Conservation (phyloP, 2,113 vertebrate genomes). For the Petrocephalus zakoni region DNA sequence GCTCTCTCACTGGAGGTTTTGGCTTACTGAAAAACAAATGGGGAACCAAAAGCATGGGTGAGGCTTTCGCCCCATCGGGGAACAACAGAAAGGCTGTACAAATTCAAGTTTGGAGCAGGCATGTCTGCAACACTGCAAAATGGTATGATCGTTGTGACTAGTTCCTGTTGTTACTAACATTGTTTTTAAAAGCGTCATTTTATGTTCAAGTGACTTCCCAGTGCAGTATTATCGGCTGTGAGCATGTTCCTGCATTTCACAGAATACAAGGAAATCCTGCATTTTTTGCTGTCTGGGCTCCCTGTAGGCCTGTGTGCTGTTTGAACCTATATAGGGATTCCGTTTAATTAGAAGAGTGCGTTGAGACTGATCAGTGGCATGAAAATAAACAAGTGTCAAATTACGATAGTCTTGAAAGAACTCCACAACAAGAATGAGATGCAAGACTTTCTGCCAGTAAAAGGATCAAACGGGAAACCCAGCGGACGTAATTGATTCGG, state of each 20-base stretch:
- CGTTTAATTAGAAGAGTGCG: slow-evolving; percentile 1
- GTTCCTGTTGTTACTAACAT: neutral
- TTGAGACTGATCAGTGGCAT: neutral
- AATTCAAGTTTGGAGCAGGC: neutral
- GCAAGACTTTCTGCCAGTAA: neutral
- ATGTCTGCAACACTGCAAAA: neutral
- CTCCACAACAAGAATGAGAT: neutral
- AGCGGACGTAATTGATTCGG: neutral
- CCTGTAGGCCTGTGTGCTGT: neutral
- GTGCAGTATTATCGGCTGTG: neutral
- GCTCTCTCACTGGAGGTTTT: neutral
- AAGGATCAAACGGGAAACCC: neutral
- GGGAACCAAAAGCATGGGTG: neutral
- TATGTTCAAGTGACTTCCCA: neutral
- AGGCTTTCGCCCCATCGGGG: neutral
- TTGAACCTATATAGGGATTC: neutral
- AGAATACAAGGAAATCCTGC: neutral
- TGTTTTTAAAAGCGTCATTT: neutral
- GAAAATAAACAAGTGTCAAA: slow-evolving; percentile 12
- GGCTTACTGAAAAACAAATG: neutral
- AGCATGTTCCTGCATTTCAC: neutral
- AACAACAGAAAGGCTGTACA: neutral
- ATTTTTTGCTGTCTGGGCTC: neutral
- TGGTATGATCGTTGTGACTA: neutral
- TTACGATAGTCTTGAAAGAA: neutral